Base-by-base conservation (phyloP, 2,888 invertebrate genomes). In the Perizoma flavofasciatum region DNA sequence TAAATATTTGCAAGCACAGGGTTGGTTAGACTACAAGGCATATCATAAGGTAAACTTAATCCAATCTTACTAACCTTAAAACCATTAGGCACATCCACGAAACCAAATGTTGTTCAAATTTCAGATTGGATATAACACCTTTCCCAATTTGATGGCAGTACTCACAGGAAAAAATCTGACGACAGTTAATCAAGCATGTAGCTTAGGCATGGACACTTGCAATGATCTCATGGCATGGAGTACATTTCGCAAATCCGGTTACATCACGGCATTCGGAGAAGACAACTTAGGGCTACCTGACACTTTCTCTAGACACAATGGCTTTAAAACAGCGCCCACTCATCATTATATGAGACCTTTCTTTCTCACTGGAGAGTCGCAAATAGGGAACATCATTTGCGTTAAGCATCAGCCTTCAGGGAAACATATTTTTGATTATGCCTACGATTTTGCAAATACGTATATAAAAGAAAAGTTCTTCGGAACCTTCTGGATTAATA, bases 91-190 rank as follows among this genome's bases (percentile, higher is more conserved):
- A 22, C 22, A 22, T 22, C 22, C 22, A 22, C 3, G 22, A 22
- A 22, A n/a, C 10, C n/a, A 7, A 43, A 11, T 11, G 5, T 9
- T 43, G 22, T 10, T 43, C 9, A 43, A 4, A 7, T 43, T 81
- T 64, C 76, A 96, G 93, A 94, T 96, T 59, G 96, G 95, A 5
- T 96, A 96, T 77, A 98, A 98, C 74, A 97, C 97, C 0, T 97
- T 96, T 80, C 97, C 97, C 0, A 98, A 98, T 82, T 83, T 98
- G 45, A 95, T 97, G 92, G 95, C 97, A 0, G 87, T 97, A 47
- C 85, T 96, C 11, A 94, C 96, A 0, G 98, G 97, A 0, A 92
- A 92, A 63, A 93, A 86, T 9, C 86, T 93, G 9, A 86, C 92
- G 44, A 68, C 78, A 4, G 75, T 85, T 10, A 94, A 94, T 71